phyloP scores from a whole-genome alignment of 2,113 vertebrate species.

The Mionectes macconnelli region DNA sequence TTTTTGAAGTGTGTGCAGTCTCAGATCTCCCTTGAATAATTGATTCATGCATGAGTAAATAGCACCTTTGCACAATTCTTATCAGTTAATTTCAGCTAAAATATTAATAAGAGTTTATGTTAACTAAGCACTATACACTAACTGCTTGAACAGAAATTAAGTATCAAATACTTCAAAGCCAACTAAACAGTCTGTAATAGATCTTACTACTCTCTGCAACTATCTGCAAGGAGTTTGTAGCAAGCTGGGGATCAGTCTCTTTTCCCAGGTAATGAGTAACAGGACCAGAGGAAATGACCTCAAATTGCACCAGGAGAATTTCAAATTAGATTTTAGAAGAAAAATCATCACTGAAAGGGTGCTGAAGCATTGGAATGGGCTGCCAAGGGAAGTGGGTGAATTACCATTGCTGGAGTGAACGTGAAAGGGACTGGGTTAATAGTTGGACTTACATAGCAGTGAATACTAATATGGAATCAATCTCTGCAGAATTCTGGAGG shows the following conservation, averaged over 20 bases:
- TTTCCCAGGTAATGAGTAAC: neutral
- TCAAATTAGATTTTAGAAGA: neutral
- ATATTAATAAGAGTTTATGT: neutral
- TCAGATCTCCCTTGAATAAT: neutral
- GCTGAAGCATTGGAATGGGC: neutral
- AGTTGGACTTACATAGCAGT: neutral
- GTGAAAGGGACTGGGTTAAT: fast-evolving
- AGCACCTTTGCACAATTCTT: neutral
- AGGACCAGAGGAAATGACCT: neutral
- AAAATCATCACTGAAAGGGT: neutral
- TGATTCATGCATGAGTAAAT: neutral
- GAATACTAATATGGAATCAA: neutral
- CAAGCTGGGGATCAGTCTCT: fast-evolving
- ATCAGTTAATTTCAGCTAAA: neutral
- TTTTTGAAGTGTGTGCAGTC: neutral
- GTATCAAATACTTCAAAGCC: neutral
- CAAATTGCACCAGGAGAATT: neutral
- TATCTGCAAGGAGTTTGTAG: neutral
- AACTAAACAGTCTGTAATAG: neutral
- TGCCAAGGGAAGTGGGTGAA: neutral
- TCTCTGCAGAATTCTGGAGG: neutral
- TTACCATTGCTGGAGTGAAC: neutral
- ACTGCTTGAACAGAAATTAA: neutral
- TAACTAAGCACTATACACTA: neutral
- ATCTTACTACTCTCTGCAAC: neutral